Evolutionary conservation across 2,797 vertebrate genomes (phyloP).

Genomic region (Fratercula arctica): DNA sequence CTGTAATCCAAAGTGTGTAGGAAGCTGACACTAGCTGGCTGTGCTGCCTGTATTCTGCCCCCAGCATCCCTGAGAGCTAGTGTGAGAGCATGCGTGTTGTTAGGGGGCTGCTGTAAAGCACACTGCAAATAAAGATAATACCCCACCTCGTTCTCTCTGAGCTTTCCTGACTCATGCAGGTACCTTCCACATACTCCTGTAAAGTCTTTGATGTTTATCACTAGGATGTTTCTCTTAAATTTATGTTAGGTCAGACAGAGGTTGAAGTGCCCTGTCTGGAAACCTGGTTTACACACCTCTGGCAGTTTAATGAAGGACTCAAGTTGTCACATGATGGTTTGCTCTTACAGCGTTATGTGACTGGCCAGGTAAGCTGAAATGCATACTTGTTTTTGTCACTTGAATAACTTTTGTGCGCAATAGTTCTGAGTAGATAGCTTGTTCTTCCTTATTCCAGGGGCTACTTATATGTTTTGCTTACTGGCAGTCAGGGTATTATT

Average conservation of each 20-base stretch:
- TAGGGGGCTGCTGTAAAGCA: background rate
- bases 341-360: background rate
- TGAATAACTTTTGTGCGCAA: background rate
- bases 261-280: background rate
- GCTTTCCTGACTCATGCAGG: background rate
- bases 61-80: background rate
- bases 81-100: rapidly evolving
- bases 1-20: background rate
- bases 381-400: background rate
- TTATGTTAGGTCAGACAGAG: constrained; percentile 17
- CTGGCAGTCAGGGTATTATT: background rate
- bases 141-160: background rate
- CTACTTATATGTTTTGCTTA: background rate
- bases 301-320: background rate
- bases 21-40: background rate
- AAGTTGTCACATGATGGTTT: background rate
- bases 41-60: background rate
- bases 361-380: background rate
- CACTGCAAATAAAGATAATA: background rate
- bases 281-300: background rate
- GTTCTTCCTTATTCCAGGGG: background rate
- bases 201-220: constrained; percentile 38
- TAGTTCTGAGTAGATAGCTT: background rate
- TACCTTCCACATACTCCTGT: background rate
- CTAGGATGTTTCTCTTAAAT: background rate